Evolutionary conservation across 2,888 invertebrate genomes (phyloP).

Genomic region (Chymomyza caudatula): DNA sequence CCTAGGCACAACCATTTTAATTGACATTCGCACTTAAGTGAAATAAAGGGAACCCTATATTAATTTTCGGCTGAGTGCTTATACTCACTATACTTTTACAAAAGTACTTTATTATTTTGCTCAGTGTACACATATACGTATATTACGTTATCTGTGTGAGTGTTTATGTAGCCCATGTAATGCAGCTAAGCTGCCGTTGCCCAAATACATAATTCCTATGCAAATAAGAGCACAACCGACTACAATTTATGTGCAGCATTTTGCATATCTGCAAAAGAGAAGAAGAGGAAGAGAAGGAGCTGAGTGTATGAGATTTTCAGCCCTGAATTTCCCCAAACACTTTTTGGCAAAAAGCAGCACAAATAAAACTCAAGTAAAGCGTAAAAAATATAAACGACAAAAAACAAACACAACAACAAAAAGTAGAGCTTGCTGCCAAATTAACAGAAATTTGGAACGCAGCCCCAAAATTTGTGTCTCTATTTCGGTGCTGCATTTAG

Average conservation of each 20-base stretch:
- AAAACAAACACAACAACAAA: neutral
- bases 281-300: slow-evolving; percentile 21
- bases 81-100: too few relatives aligned
- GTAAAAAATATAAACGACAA: slow-evolving; percentile 60
- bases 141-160: slow-evolving; percentile 25
- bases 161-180: slow-evolving; percentile 43
- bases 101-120: neutral
- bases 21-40: too few relatives aligned
- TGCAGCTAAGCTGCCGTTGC: slow-evolving; percentile 62
- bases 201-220: slow-evolving; percentile 70
- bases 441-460: slow-evolving; percentile 62
- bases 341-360: slow-evolving; percentile 28
- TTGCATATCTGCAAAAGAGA: slow-evolving; percentile 59
- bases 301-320: slow-evolving; percentile 1
- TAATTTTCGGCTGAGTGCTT: too few relatives aligned
- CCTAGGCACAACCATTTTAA: too few relatives aligned
- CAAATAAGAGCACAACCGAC: slow-evolving; percentile 60
- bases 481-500: neutral
- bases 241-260: slow-evolving; percentile 64
- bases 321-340: neutral
- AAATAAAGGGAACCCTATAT: too few relatives aligned
- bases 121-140: slow-evolving; percentile 16
- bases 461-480: slow-evolving; percentile 23
- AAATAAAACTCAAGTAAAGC: slow-evolving; percentile 65
- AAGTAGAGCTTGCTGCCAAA: slow-evolving; percentile 52